Evolutionary conservation across 1,140 invertebrate genomes (phyloP), one percentile per base, ranked within the genome.

Genomic region (Calliopsis andreniformis): DNA sequence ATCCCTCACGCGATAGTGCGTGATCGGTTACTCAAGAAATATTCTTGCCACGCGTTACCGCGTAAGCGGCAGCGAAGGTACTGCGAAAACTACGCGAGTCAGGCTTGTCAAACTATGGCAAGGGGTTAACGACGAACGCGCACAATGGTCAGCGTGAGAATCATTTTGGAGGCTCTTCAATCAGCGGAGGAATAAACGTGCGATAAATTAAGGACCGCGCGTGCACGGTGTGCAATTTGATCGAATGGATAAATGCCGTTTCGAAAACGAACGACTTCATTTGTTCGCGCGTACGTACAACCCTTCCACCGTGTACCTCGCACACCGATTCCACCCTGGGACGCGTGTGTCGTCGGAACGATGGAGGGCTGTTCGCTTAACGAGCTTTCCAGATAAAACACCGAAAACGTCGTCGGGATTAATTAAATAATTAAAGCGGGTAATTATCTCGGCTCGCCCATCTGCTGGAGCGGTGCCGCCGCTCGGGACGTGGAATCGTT

Each of bases 401-500:
- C 78, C 85, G 75, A 87, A 90, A 89, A 83, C 84, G 83, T 89
- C 86, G 82, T 79, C 72, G 76, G 85, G 87, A 91, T 89, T 91
- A 91, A 90, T 91, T 90, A 88, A 89, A 90, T 90, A 90, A 91
- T 91, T 90, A 87, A 89, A 88, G 78, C 85, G 78, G 73, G 84
- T 86, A 89, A 90, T 91, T 90, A 90, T 89, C 85, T 78, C 73
- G 85, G 67, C 43, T 43, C 69, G 55, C 20, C 59, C 58, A 64
- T 66, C 53, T 69, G 32, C 55, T 32, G 10, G 35, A 39, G 55
- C 71, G 79, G 59, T 72, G 53, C 39, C 20, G n/a, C 58, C 47
- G 69, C 64, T 25, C 30, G 53, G 45, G 55, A 49, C 6, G 45
- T 45, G 35, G 23, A 35, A 66, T 66, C 71, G 16, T 73, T 56